Percentiles rank a stretch among this genome's conserved stretches.
Evolutionary conservation across 1,140 invertebrate genomes (phyloP).

Genomic region (Procambarus clarkii): DNA sequence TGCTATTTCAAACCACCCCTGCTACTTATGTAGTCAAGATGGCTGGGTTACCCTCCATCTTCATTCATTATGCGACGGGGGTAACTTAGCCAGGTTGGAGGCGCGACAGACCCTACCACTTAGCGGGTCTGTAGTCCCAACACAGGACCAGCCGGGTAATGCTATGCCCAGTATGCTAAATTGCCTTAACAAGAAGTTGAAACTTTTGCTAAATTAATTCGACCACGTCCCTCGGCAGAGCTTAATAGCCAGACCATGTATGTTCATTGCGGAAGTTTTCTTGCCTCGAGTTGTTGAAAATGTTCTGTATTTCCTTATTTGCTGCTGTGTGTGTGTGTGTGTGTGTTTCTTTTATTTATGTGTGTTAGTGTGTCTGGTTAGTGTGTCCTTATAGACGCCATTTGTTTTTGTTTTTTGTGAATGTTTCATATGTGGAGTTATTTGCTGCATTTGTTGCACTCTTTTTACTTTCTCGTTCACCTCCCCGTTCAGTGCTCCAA

Average conservation of each 20-base stretch:
- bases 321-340: too few relatives aligned
- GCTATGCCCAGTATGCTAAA: slow-evolving; percentile 4
- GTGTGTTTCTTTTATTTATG: too few relatives aligned
- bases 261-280: neutral
- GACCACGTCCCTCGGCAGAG: neutral
- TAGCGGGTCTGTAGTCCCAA: neutral
- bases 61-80: neutral
- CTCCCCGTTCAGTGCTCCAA: neutral
- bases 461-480: too few relatives aligned
- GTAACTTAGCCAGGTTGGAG: neutral
- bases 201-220: slow-evolving; percentile 21
- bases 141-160: neutral
- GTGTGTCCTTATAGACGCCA: too few relatives aligned
- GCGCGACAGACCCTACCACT: neutral
- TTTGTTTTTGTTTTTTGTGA: too few relatives aligned
- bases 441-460: too few relatives aligned
- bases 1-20: too few relatives aligned
- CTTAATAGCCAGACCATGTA: neutral
- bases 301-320: too few relatives aligned
- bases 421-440: too few relatives aligned
- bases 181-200: neutral
- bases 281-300: neutral
- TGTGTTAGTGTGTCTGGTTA: too few relatives aligned
- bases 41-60: neutral
- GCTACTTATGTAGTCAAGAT: too few relatives aligned